Conservation (phyloP, 53 echinoderm and acorn worm genomes). For the Arbacia lixula region DNA sequence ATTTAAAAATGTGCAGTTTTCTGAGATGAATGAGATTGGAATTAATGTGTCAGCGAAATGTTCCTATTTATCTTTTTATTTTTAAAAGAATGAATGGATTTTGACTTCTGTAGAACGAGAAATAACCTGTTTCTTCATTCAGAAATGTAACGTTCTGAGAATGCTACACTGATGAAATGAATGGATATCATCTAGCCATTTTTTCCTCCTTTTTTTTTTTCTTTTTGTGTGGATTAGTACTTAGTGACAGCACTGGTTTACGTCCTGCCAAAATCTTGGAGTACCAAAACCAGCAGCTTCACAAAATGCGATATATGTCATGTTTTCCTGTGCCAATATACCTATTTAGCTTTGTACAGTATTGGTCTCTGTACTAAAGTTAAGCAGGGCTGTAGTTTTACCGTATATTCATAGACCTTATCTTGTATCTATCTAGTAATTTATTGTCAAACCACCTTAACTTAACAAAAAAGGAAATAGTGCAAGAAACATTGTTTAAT, state of each 20-base stretch:
- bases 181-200: no score
- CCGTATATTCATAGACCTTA: conserved; percentile 49
- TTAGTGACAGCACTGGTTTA: conserved; percentile 54
- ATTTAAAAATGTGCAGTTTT: conserved; percentile 58
- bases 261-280: conserved; percentile 33
- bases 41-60: conserved; percentile 31
- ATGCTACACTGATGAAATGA: neutral
- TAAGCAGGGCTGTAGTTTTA: conserved; percentile 63
- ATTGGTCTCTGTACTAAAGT: conserved; percentile 51
- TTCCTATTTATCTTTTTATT: conserved; percentile 56
- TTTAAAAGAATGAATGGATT: conserved; percentile 47
- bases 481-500: conserved; percentile 55
- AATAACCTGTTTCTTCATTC: no score
- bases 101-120: no score
- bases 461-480: conserved; percentile 42
- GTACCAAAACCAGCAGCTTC: conserved; percentile 49
- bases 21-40: conserved; percentile 17
- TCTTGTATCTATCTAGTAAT: conserved; percentile 60
- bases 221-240: conserved; percentile 61
- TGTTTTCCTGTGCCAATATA: conserved; percentile 61
- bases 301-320: conserved; percentile 35
- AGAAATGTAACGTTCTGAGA: no score
- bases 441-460: conserved; percentile 64
- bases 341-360: conserved; percentile 62
- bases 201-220: conserved; percentile 31